Base-by-base conservation (phyloP, 2,113 vertebrate species). In the Cynocephalus volans region DNA sequence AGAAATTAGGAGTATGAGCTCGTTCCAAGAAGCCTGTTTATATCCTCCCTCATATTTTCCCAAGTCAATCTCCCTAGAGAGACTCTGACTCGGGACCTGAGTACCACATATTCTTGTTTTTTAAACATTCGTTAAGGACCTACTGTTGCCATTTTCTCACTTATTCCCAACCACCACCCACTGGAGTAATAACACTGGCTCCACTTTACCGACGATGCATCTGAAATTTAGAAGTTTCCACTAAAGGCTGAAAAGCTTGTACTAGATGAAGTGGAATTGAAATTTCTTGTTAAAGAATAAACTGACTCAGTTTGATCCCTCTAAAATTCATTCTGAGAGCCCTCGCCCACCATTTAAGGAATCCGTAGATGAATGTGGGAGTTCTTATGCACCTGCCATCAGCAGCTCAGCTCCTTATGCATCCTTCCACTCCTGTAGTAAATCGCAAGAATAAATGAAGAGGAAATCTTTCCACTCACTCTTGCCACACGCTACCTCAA, bases 21-120 rank as follows among this genome's bases (percentile, higher is more conserved):
- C 90, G 28, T 88, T 87, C 88, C 86, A 91, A 91, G 89, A 96
- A 96, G 23, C 36, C 79, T 93, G 54, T 33, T 87, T 86, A 85
- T 58, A 85, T 90, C 85, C 58, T 90, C 73, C 56, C 9, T 79
- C 56, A 15, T 36, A 54, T 69, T 75, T 96, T 52, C 58, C 67
- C 72, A 54, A 33, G 12, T 67, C 81, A 28, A 45, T 33, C 75
- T 95, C 85, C 62, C 58, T 88, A 64, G 73, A 90, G 41, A 84
- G 50, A 36, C 54, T 28, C 33, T 75, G 60, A 69, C 48, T 79
- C 0, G 19, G 33, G 45, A 79, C 1, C 50, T 64, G 33, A 24
- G 36, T 52, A 11, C 36, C 52, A 64, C 15, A 67, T 60, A 67
- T 33, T 60, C 56, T 83, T 67, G 81, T 95, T 93, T 93, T 83